A percentile compares a stretch with the other conserved stretches of the same genome.
phyloP scores from a whole-genome alignment of 2,113 vertebrate species.

The Ammodytes dubius region DNA sequence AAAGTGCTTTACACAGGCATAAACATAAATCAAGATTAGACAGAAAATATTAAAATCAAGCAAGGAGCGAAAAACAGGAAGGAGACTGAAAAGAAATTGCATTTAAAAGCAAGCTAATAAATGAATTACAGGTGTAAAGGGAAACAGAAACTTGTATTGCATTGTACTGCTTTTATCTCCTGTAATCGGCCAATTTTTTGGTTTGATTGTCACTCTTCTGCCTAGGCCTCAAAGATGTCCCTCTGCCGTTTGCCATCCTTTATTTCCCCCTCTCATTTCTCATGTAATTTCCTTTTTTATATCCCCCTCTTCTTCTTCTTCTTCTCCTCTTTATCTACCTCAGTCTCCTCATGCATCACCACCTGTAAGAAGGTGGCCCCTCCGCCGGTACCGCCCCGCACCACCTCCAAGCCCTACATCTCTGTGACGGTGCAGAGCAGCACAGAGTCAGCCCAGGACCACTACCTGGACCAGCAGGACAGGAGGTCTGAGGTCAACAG shows the following conservation, averaged over 20 bases:
- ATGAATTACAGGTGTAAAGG: too few species aligned
- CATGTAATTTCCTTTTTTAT: neutral
- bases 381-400: constrained; percentile 96
- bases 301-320: neutral
- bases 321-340: constrained; percentile 15
- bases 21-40: too few species aligned
- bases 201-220: constrained; percentile 2
- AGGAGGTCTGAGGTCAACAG: constrained; percentile 95
- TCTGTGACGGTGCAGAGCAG: constrained; percentile 99
- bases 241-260: neutral
- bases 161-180: neutral
- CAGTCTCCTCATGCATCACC: constrained; percentile 96
- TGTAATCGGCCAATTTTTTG: neutral
- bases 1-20: too few species aligned
- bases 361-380: constrained; percentile 97
- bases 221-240: neutral
- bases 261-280: constrained; percentile 2
- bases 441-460: constrained; percentile 98
- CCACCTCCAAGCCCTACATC: constrained; percentile 98
- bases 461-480: constrained; percentile 96
- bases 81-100: too few species aligned
- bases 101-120: too few species aligned
- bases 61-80: too few species aligned
- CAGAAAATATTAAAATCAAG: too few species aligned
- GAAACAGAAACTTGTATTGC: too few species aligned